Evolutionary conservation across 2,113 vertebrate species (phyloP), one percentile per base, ranked within the genome.

Genomic region (Grantiella picta): DNA sequence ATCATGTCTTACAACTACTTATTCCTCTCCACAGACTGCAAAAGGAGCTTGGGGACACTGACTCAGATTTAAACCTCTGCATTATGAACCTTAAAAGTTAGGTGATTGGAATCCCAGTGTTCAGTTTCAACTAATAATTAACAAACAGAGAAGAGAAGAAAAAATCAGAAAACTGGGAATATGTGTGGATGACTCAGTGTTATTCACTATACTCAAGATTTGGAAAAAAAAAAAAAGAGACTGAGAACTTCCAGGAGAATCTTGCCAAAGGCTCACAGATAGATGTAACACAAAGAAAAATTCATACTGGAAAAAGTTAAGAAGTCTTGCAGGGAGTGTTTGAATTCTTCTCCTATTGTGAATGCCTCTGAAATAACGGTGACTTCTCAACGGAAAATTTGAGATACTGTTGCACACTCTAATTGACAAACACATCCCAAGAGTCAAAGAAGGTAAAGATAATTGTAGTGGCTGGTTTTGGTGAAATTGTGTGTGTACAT

Each of bases 61-160:
- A 95, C 94, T 97, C 94, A 94, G 89, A 86, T 82, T 86, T 82
- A 92, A 97, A 86, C 8, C 49, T 86, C 76, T 73, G 89, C 65
- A 88, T 95, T 56, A 83, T 47, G 66, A 94, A 92, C 66, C 47
- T 93, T 33, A 89, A 83, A 93, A 95, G 68, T 45, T 38, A 92
- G 64, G 33, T 64, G 52, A 94, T 86, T 91, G 81, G 69, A 94
- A 94, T 92, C 56, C 60, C 17, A 82, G 36, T 3, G 3, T 56
- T 86, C 68, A 52, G 40, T 84, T 92, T 73, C 47, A 91, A 66
- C 40, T 86, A 63, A 53, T 90, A 88, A 90, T 53, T 82, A 90
- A 85, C 23, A 68, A 89, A 86, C 9, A 77, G 68, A 82, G 45
- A 87, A 92, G 1, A 15, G 56, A 38, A 50, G 42, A 59, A 92